phyloP scores from a whole-genome alignment of 2,113 vertebrate species.

The Siniperca knerii region DNA sequence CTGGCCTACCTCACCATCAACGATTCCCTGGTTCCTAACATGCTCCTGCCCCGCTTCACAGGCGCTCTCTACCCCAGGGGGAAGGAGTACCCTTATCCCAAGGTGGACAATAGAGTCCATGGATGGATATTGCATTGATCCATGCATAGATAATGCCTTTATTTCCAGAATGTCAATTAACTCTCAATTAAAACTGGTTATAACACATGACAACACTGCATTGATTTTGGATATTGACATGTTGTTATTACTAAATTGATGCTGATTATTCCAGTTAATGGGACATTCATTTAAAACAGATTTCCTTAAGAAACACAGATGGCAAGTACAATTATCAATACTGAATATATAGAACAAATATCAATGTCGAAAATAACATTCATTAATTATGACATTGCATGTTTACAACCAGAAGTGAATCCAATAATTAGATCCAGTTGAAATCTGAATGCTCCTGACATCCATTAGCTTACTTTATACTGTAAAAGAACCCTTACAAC shows the following conservation, averaged over 20 bases:
- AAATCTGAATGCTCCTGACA: no score
- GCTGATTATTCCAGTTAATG: neutral
- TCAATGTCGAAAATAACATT: no score
- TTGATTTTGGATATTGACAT: neutral
- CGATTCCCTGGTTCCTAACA: conserved; percentile 90
- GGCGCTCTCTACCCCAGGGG: conserved; percentile 90
- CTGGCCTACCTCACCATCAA: conserved; percentile 95
- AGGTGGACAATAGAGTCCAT: conserved; percentile 83
- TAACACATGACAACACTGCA: no score
- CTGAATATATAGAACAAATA: no score
- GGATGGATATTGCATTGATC: no score
- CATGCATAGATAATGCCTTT: neutral
- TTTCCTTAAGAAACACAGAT: neutral
- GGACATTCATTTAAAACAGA: neutral
- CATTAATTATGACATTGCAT: neutral
- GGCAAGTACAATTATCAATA: neutral
- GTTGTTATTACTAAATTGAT: neutral
- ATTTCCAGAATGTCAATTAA: neutral
- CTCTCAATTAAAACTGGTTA: neutral
- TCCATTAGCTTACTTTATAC: neutral
- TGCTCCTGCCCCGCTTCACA: conserved; percentile 91
- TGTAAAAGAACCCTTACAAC: neutral
- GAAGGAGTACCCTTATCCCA: conserved; percentile 92
- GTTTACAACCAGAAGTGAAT: neutral
- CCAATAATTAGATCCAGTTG: neutral